Evolutionary conservation across 2,113 vertebrate species (phyloP).

Genomic region (Bufo gargarizans): DNA sequence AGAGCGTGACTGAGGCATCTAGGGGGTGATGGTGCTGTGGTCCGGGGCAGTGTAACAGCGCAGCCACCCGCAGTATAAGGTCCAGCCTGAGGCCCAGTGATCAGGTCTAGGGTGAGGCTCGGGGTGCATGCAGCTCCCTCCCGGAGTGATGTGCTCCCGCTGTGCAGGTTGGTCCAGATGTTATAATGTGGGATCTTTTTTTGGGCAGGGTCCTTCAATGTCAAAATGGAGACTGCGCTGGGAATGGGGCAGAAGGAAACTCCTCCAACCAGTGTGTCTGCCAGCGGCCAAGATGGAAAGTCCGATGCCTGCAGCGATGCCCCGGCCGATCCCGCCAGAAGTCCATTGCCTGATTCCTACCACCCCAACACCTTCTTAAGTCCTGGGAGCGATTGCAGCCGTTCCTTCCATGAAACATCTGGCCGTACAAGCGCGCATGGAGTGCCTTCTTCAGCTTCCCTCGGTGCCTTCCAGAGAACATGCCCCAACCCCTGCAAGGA

Average conservation of each 20-base stretch:
- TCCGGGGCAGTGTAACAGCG: too few species aligned
- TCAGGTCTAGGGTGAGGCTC: too few species aligned
- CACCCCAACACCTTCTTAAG: not conserved
- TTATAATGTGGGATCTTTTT: not conserved
- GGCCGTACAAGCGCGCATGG: not conserved
- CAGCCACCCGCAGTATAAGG: too few species aligned
- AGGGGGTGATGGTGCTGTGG: too few species aligned
- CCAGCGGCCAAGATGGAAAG: not conserved
- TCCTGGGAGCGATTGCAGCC: not conserved
- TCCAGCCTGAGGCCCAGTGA: too few species aligned
- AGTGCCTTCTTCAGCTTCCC: not conserved
- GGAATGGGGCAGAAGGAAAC: not conserved
- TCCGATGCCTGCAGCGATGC: not conserved
- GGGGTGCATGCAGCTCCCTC: too few species aligned
- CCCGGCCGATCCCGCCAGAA: not conserved
- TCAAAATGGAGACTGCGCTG: not conserved
- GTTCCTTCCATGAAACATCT: not conserved
- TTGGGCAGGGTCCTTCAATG: conserved; percentile 9
- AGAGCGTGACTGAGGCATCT: too few species aligned
- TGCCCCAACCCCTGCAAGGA: conserved; percentile 9
- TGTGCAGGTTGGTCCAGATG: not conserved
- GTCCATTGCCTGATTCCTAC: not conserved
- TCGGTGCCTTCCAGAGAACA: not conserved
- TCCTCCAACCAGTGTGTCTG: not conserved
- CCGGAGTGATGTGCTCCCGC: too few species aligned